A percentile compares a stretch with the other conserved stretches of the same genome.
Evolutionary conservation across 1,140 invertebrate genomes (phyloP).

Genomic region (Eumaeus atala): DNA sequence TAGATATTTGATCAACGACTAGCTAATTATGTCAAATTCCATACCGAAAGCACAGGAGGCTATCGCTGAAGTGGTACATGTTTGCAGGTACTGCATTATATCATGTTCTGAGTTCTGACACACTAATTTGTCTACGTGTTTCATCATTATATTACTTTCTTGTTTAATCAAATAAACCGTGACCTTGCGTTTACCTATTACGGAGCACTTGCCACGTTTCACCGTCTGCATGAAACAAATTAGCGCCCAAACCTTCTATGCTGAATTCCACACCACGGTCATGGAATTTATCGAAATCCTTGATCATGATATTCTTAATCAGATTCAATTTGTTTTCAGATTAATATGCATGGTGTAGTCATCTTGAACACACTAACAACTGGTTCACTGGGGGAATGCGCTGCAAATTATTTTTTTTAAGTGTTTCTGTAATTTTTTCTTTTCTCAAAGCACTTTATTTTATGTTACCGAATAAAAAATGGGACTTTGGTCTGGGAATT

Average conservation of each 20-base stretch:
- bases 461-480: conserved; percentile 26
- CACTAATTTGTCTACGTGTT: conserved; percentile 17
- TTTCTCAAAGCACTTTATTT: conserved; percentile 16
- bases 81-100: conserved; percentile 48
- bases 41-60: conserved; percentile 74
- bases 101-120: conserved; percentile 35
- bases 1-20: conserved; percentile 9
- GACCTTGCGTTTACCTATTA: conserved; percentile 42
- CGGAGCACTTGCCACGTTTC: conserved; percentile 74
- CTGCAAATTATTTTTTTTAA: conserved; percentile 25
- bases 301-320: conserved; percentile 75
- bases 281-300: conserved; percentile 74
- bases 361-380: conserved; percentile 36
- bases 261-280: conserved; percentile 63
- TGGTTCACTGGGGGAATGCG: conserved; percentile 25
- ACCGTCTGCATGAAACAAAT: conserved; percentile 60
- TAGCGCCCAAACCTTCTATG: conserved; percentile 65
- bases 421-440: conserved; percentile 15
- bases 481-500: conserved; percentile 22
- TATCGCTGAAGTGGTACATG: conserved; percentile 65
- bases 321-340: conserved; percentile 76
- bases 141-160: conserved; percentile 43
- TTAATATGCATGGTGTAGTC: conserved; percentile 58
- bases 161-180: conserved; percentile 62
- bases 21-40: conserved; percentile 50